These are phyloP conservation scores for Syngnathoides biaculeatus DNA, from an alignment of 2,113 vertebrate genomes.

Conservation along the genomic window DNA sequence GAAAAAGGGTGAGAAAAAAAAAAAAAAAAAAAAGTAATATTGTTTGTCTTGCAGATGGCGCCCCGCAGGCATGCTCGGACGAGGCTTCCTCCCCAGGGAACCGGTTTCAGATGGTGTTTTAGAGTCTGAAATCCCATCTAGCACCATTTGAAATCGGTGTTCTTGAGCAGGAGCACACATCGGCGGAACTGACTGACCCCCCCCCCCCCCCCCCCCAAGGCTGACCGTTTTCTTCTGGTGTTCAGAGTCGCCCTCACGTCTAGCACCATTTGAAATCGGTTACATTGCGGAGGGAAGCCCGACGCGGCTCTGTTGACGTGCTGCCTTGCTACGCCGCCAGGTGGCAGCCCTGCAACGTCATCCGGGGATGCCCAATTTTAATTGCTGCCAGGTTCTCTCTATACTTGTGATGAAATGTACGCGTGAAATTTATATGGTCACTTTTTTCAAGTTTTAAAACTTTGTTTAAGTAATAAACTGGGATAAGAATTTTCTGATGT, in stretches of 20 bases:
- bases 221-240: constrained; percentile 98
- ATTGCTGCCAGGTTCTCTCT: background rate
- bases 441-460: too few relatives aligned
- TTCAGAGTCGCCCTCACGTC: constrained; percentile 89
- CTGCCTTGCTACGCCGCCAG: constrained; percentile 27
- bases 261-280: constrained; percentile 99
- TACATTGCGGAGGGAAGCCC: constrained; percentile 91
- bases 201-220: too few relatives aligned
- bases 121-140: constrained; percentile 92
- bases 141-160: constrained; percentile 99
- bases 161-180: constrained; percentile 88
- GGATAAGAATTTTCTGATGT: too few relatives aligned
- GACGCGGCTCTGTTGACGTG: constrained; percentile 10
- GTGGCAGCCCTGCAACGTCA: constrained; percentile 25
- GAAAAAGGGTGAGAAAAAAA: background rate
- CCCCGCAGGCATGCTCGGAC: background rate
- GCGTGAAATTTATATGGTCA: background rate
- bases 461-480: background rate
- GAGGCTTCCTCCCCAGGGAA: constrained; percentile 86
- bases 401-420: background rate
- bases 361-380: background rate
- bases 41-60: constrained; percentile 28
- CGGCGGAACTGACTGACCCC: too few relatives aligned
- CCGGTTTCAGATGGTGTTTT: constrained; percentile 98
- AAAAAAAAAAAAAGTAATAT: background rate